These are phyloP conservation scores for Pycnonotus jocosus DNA, from an alignment of 2,113 vertebrate genomes.

Conservation along the genomic window DNA sequence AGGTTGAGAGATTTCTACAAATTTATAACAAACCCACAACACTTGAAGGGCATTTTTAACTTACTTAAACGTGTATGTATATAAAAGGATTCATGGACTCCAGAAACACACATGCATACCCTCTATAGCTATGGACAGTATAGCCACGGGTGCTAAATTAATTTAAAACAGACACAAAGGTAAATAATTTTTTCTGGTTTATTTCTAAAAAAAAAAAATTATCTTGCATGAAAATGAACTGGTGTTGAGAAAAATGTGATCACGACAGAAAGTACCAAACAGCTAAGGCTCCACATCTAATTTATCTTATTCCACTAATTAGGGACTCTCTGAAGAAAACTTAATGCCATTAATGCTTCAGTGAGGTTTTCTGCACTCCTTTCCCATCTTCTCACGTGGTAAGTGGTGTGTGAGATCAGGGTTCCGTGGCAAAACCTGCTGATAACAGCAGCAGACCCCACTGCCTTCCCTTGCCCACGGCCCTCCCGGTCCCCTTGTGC, in stretches of 20 bases:
- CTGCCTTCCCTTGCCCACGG: fast-evolving
- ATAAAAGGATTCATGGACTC: background rate
- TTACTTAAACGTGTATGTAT: fast-evolving
- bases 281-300: background rate
- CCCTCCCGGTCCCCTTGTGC: fast-evolving
- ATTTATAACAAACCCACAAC: background rate
- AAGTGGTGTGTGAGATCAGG: background rate
- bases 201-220: background rate
- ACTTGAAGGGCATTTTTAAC: background rate
- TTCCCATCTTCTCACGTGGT: fast-evolving
- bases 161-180: background rate
- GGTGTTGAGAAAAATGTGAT: background rate
- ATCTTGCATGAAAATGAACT: background rate
- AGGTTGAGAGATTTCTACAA: background rate
- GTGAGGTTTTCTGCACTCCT: background rate
- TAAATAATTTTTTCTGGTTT: background rate
- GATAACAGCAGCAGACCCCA: background rate
- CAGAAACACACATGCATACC: background rate
- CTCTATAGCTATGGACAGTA: background rate
- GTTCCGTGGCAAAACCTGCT: background rate
- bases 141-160: background rate
- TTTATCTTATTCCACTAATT: background rate
- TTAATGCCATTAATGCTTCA: background rate
- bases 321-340: background rate
- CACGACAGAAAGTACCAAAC: background rate